These are phyloP conservation scores for Sebastes diploproa DNA, from an alignment of 2,797 vertebrate species.

Conservation along the genomic window DNA sequence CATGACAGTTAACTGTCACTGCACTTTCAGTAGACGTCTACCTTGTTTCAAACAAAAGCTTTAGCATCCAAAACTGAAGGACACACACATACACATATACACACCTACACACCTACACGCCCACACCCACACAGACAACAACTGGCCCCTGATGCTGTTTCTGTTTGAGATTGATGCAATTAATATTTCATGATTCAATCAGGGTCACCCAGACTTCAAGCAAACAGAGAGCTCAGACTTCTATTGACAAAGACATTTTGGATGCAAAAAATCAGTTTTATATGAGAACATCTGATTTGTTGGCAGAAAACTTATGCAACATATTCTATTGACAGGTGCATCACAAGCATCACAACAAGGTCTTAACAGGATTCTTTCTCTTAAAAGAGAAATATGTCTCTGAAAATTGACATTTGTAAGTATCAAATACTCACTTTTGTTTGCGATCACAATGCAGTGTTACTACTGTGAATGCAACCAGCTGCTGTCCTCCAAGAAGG, in stretches of 20 bases:
- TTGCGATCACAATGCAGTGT: not conserved
- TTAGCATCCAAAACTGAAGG: conserved; percentile 13
- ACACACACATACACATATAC: no score
- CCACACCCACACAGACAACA: not conserved
- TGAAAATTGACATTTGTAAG: not conserved
- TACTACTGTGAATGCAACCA: not conserved
- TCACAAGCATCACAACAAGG: not conserved
- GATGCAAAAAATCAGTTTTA: not conserved
- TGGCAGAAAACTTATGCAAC: not conserved
- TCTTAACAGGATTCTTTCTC: not conserved
- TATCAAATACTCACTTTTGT: not conserved
- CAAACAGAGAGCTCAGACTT: conserved; percentile 21
- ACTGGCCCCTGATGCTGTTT: conserved; percentile 15
- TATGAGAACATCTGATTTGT: not conserved
- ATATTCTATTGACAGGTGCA: not conserved
- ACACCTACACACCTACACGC: not conserved
- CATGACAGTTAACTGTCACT: conserved; percentile 12
- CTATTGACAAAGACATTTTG: not conserved
- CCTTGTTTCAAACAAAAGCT: conserved; percentile 16
- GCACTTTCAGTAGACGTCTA: conserved; percentile 16
- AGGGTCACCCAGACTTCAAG: conserved; percentile 34
- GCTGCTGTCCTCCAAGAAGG: not conserved
- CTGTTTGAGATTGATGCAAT: conserved; percentile 29
- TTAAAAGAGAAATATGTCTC: not conserved
- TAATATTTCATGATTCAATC: conserved; percentile 60